Conservation (phyloP, 2,113 vertebrate species). For the Vulpes vulpes region DNA sequence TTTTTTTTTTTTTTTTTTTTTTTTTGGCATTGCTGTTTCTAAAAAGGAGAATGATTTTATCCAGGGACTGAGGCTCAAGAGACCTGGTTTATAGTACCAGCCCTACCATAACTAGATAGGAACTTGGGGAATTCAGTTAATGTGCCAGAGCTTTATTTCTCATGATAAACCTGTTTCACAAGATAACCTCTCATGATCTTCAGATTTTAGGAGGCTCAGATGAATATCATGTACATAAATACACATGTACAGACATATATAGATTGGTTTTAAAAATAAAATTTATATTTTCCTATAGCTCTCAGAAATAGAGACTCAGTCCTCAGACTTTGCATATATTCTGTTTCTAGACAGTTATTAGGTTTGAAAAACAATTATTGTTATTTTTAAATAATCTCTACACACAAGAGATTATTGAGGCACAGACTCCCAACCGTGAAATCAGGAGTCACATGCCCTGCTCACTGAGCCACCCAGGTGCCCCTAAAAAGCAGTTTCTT, state of each 20-base stretch:
- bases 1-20: too few relatives aligned
- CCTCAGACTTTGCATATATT: neutral
- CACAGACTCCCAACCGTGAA: neutral
- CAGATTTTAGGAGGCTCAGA: slow-evolving; percentile 32
- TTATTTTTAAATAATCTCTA: neutral
- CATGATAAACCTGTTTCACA: slow-evolving; percentile 11
- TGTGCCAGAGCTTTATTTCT: slow-evolving; percentile 28
- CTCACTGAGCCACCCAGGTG: neutral
- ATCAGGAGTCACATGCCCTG: neutral
- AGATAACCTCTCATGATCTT: neutral
- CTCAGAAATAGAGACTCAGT: neutral
- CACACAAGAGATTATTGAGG: neutral
- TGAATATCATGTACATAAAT: neutral
- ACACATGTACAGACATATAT: neutral
- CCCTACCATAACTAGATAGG: neutral
- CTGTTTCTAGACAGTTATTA: neutral
- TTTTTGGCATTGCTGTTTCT: neutral
- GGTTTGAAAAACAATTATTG: neutral
- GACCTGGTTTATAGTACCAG: neutral
- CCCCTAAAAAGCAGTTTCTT: neutral
- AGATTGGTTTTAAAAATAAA: neutral
- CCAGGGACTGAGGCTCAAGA: neutral
- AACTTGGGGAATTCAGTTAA: neutral
- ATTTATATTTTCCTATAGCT: neutral
- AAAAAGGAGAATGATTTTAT: neutral